Evolutionary conservation across 2,888 invertebrate genomes (phyloP).

Genomic region (Caenorhabditis sp.): DNA sequence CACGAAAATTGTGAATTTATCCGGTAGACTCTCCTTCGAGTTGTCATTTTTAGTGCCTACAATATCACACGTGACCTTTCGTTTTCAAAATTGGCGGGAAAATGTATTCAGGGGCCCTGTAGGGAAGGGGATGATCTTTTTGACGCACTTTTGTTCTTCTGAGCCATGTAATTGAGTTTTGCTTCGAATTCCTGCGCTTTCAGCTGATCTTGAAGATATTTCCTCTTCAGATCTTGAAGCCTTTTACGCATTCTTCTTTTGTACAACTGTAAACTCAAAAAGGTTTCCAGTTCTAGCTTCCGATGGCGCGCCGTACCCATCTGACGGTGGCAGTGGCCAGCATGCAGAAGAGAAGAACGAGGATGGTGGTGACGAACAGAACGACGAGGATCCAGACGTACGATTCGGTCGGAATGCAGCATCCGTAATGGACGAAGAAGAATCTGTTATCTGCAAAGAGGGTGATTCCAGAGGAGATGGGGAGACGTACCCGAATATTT

Average conservation of each 20-base stretch:
- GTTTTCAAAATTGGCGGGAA: no score
- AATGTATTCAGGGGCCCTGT: no score
- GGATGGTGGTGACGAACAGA: conserved; percentile 33
- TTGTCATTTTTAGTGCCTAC: background rate
- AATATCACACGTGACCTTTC: background rate
- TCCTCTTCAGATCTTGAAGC: conserved; percentile 39
- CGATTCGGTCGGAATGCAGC: conserved; percentile 50
- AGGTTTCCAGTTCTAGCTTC: no score
- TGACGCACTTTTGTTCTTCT: conserved; percentile 31
- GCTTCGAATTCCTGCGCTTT: conserved; percentile 44
- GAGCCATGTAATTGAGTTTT: conserved; percentile 38
- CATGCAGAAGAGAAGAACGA: conserved; percentile 46
- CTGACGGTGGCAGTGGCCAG: conserved; percentile 36
- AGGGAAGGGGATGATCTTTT: no score
- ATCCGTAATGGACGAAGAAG: conserved; percentile 56
- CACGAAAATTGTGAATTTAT: conserved; percentile 26
- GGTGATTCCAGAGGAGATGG: background rate
- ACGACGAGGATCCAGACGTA: conserved; percentile 50
- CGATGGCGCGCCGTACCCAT: conserved; percentile 20
- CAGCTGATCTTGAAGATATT: conserved; percentile 34
- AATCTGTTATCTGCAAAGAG: conserved; percentile 34
- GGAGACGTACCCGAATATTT: conserved; percentile 36
- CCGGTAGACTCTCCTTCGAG: conserved; percentile 13
- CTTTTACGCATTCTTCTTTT: conserved; percentile 52
- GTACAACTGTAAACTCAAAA: conserved; percentile 55